Base-by-base conservation (phyloP, 1,140 invertebrate species). In the Brachionus manjavacas region DNA sequence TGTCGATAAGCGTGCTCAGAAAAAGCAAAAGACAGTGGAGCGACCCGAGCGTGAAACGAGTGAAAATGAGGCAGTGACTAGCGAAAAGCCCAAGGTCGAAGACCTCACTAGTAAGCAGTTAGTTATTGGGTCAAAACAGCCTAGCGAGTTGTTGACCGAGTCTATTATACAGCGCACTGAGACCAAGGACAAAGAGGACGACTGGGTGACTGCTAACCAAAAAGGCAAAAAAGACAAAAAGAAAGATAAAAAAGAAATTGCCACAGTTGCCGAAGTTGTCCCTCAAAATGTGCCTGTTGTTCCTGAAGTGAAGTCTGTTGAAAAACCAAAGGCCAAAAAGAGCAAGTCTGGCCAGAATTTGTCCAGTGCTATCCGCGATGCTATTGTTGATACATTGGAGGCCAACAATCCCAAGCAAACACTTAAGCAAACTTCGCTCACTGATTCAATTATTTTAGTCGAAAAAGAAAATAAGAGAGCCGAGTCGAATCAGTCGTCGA, bases 401-500 rank as follows among this genome's bases (percentile, higher is more conserved):
- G 12, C 68, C 8, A 81, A 81, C 25, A 81, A 80, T 35, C 23
- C 39, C 4, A 80, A 81, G 20, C 12, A 11, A 6, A 81, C 52
- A 7, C 41, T 81, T 3, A 81, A 81, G 16, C 79, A 81, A 43
- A 81, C 79, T 43, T 41, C 28, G 28, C 28, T 81, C 6, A 81
- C 52, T 43, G 79, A 81, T 60, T 81, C 79, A 25, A 81, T 81
- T 39, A 81, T 81, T 60, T 68, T 81, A 46, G 31, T 81, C 4
- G 79, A 81, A 43, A 76, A 76, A 49, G 72, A 76, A 35, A 64
- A 39, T 39, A 81, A 60, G 20, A 14, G 52, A 25, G 64, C 79
- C 16, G 79, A 81, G 41, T 60, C 49, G n/a, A 81, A 68, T 25
- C 52, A 81, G 43, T 81, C 79, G n/a, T 81, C 79, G 7, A 64